Evolutionary conservation across 35 echinoderm and acorn worm genomes (phyloP), one percentile per base, ranked within the genome.

Genomic region (Acanthaster planci): DNA sequence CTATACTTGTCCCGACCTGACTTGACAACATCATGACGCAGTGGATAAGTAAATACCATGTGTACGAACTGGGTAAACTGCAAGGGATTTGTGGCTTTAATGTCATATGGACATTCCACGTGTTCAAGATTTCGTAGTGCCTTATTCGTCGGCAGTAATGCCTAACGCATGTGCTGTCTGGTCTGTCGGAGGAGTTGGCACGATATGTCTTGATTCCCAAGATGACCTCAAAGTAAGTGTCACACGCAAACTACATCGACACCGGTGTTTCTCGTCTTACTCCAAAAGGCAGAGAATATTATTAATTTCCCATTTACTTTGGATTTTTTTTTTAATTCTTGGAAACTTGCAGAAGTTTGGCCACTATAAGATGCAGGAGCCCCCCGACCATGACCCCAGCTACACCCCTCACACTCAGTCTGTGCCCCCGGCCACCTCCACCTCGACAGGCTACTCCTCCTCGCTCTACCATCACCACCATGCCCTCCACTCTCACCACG

Each of bases 301-400:
- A n/a, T n/a, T n/a, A n/a, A n/a, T n/a, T n/a, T n/a, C n/a, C n/a
- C n/a, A n/a, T n/a, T n/a, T n/a, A n/a, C n/a, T n/a, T n/a, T n/a
- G n/a, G n/a, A n/a, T n/a, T n/a, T n/a, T n/a, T n/a, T 72, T 72
- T 72, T 19, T 72, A 2, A 34, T n/a, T 86, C 30, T 76, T 50
- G 8, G 51, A 27, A 40, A 55, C 80, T 78, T 76, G 52, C 84
- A 94, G 92, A 94, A 87, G 76, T 90, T 86, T 83, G 92, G 92
- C 22, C 92, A 87, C 39, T 94, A 90, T 86, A 90, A 90, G 77
- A 90, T 90, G 92, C 88, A 94, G 39, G 92, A 90, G 55, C 21
- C 72, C 7, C 50, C 81, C 82, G 27, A 84, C 82, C 82, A 44
- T 52, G 79, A 81, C 40, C 21, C 7, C 67, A 84, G 16, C 58